phyloP scores from a whole-genome alignment of 2,888 invertebrate species.

The Limnephilus auricula region DNA sequence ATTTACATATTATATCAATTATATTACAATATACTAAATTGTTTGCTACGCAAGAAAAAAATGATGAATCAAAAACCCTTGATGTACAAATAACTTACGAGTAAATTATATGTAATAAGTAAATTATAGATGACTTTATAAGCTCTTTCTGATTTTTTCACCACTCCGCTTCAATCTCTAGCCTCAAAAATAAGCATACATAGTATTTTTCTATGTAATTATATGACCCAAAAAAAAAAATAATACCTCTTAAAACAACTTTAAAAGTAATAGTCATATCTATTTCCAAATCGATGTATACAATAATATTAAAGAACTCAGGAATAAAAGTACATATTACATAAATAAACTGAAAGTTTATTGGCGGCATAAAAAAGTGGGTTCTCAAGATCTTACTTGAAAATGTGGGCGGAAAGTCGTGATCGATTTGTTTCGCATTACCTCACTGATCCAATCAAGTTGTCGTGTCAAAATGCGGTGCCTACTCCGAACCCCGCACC shows the following conservation, averaged over 20 bases:
- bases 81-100: too few species aligned
- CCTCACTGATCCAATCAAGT: conserved; percentile 56
- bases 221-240: too few species aligned
- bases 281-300: neutral
- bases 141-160: too few species aligned
- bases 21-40: neutral
- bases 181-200: too few species aligned
- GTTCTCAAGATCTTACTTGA: conserved; percentile 14
- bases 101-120: too few species aligned
- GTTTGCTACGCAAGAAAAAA: neutral
- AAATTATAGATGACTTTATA: too few species aligned
- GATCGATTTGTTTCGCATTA: conserved; percentile 52
- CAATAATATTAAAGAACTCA: neutral
- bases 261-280: neutral
- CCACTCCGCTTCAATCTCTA: too few species aligned
- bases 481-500: neutral
- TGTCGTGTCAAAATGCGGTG: conserved; percentile 39
- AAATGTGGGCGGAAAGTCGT: conserved; percentile 38
- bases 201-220: too few species aligned
- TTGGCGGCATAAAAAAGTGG: neutral
- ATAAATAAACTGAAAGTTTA: conserved; percentile 18
- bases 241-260: too few species aligned
- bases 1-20: neutral
- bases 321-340: neutral
- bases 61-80: too few species aligned